Base-by-base conservation (phyloP, 2,888 invertebrate genomes). In the Lasioglossum pauxillum region DNA sequence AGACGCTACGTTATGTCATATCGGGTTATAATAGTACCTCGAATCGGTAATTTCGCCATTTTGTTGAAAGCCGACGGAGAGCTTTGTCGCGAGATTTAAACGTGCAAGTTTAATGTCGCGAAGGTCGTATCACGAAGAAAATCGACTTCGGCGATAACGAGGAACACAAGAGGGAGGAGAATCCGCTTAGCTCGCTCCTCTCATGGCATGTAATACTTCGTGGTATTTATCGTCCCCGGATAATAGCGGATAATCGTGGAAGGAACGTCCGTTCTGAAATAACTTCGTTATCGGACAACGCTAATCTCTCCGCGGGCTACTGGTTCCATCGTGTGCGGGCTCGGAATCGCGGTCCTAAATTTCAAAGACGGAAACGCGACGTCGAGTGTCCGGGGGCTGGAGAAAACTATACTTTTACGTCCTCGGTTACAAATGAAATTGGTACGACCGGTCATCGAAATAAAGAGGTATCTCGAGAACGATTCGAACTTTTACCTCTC, bases 251-350 rank as follows among this genome's bases (percentile, higher is more conserved):
- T 67, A 35, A 77, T 35, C 44, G 41, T 35, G 67, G 46, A 46
- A 38, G 12, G 76, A 44, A 77, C 64, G 64, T 77, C 23, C 31
- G 23, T 67, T 67, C 67, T 67, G 75, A 57, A 77, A 77, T 77
- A 67, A 67, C 35, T 77, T 46, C 31, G 76, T 77, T 64, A 67
- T 77, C 67, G 31, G 46, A 35, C 60, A n/a, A 0, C 44, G 46
- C 46, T 77, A 67, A 77, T 77, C 67, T 67, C 16, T 64, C 31
- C 16, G 31, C 31, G 16, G 12, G 31, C 14, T 64, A 64, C 16
- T 64, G 60, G 16, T 64, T 64, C 27, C 2, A 14, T 27, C 60
- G 19, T 53, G 60, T 12, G 60, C 27, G 31, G 31, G 27, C 27
- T 64, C 16, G 16, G 31, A 14, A 31, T 31, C 60, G 31, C 60